Evolutionary conservation across 2,888 invertebrate genomes (phyloP).

Genomic region (Leptogaster cylindrica): DNA sequence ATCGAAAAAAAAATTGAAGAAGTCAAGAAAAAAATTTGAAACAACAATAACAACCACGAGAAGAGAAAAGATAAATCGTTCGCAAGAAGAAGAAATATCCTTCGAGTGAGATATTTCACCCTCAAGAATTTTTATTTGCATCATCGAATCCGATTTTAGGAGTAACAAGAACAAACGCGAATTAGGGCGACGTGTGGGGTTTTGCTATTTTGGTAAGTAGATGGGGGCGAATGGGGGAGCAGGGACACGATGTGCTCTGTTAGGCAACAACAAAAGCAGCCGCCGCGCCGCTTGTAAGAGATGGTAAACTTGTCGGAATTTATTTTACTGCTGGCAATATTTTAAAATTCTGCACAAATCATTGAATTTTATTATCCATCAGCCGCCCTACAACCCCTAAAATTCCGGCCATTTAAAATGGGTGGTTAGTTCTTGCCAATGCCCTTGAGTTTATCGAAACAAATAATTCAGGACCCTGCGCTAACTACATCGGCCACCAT

Average conservation of each 20-base stretch:
- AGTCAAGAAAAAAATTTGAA: no score
- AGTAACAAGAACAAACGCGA: slow-evolving; percentile 35
- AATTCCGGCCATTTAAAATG: slow-evolving; percentile 41
- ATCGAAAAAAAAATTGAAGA: no score
- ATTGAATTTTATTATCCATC: slow-evolving; percentile 48
- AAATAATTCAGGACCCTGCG: slow-evolving; percentile 34
- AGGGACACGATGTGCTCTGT: not conserved
- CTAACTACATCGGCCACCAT: slow-evolving; percentile 6
- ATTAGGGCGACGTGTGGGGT: slow-evolving; percentile 9
- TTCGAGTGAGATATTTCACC: slow-evolving; percentile 39
- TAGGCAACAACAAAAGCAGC: not conserved
- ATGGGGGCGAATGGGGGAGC: not conserved
- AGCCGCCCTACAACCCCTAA: slow-evolving; percentile 44
- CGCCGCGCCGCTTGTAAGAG: slow-evolving; percentile 4
- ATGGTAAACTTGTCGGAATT: slow-evolving; percentile 22
- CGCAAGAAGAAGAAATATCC: slow-evolving; percentile 20
- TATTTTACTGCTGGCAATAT: slow-evolving; percentile 29
- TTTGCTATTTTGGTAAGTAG: not conserved
- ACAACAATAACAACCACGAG: slow-evolving; percentile 18
- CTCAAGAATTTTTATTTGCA: slow-evolving; percentile 39
- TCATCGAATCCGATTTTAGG: slow-evolving; percentile 39
- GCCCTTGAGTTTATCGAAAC: slow-evolving; percentile 39
- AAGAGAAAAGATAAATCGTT: slow-evolving; percentile 33
- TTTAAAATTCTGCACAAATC: slow-evolving; percentile 47
- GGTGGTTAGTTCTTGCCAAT: slow-evolving; percentile 44